Conservation (phyloP, 2,113 vertebrate species). For the Casuarius casuarius region DNA sequence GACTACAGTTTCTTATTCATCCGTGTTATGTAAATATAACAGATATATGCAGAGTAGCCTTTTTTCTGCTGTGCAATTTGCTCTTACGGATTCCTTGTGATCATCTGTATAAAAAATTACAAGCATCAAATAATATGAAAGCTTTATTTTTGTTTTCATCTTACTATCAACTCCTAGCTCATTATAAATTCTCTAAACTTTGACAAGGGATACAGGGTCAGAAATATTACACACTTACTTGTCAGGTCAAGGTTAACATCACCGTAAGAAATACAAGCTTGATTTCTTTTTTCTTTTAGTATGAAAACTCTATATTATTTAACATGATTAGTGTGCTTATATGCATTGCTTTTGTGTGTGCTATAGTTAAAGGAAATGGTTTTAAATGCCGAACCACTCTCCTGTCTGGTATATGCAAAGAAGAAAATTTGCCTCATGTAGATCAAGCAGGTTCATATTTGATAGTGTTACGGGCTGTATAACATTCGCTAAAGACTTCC, state of each 20-base stretch:
- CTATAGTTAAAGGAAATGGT: neutral
- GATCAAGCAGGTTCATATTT: neutral
- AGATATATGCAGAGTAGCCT: neutral
- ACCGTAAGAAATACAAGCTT: neutral
- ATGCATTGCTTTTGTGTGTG: neutral
- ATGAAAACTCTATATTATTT: neutral
- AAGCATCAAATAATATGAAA: neutral
- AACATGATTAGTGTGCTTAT: neutral
- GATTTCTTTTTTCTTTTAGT: neutral
- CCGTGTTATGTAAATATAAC: neutral
- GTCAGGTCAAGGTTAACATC: neutral
- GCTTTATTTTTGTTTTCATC: neutral
- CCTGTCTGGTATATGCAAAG: neutral
- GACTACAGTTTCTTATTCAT: neutral
- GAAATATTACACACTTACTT: neutral
- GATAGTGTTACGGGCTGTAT: neutral
- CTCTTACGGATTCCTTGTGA: neutral
- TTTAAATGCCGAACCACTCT: neutral
- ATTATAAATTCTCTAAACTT: neutral
- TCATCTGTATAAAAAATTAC: neutral
- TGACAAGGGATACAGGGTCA: neutral
- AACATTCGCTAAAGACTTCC: neutral
- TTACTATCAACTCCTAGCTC: neutral
- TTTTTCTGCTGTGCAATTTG: neutral
- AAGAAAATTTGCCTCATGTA: neutral